Evolutionary conservation across 2,888 invertebrate genomes (phyloP), one percentile per base, ranked within the genome.

Genomic region (Lasioglossum calceatum): DNA sequence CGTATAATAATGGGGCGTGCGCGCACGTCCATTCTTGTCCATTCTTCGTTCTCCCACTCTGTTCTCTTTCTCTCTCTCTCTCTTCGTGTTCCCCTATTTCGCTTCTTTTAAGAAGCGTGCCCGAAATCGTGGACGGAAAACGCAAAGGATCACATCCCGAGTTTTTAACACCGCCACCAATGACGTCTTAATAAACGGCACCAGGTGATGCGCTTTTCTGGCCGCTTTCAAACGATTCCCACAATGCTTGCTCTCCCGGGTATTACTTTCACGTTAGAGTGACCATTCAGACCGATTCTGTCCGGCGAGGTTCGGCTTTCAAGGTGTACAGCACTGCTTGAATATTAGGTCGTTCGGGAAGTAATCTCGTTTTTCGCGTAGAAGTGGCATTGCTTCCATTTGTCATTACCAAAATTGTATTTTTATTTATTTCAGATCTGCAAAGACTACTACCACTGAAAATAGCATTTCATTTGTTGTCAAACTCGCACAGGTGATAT

Each of bases 1-100:
- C 27, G 64, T 64, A 64, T 47, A 67, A 39, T 90, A 92, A 93
- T 92, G 89, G 92, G 90, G 86, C 91, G 91, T 90, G 90, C 92
- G 89, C 92, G 86, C 83, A 83, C 64, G 64, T 47, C 84, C 85
- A 82, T 88, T 91, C 85, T 86, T 81, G 76, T 64, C 23, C 84
- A 44, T 75, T 42, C 61, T 76, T 73, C 67, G 64, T 79, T 84
- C 81, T 75, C 75, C 72, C 32, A 64, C 64, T 32, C 67, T 36
- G 1, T 10, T 36, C 32, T 67, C 67, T 64, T 58, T 42, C 71
- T 36, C n/a, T 58, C 12, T 82, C 44, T 64, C 23, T 61, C 36
- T 36, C 27, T 16, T 32, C 16, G 64, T 19, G n/a, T 7, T 32
- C 36, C 67, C 36, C 39, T 36, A 70, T 70, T 70, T 70, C 23